A percentile compares a stretch with the other conserved stretches of the same genome.
Evolutionary conservation across 2,797 vertebrate genomes (phyloP).

Genomic region (Siniperca scherzeri): DNA sequence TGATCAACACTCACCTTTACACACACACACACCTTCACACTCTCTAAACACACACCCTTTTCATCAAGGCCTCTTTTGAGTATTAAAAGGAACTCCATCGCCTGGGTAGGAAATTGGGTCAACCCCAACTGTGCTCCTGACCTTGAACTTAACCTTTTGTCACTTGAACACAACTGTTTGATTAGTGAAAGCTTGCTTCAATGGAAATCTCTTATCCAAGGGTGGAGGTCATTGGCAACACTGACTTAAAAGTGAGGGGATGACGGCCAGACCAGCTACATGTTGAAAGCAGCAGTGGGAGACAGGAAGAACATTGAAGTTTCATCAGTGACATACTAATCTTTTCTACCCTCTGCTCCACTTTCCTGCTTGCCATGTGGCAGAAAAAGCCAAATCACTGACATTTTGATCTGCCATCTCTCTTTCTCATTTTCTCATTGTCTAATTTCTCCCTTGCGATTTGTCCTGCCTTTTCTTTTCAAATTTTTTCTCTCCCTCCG

Average conservation of each 20-base stretch:
- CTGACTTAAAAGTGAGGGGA: conserved; percentile 12
- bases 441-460: conserved; percentile 20
- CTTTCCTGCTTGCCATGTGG: conserved; percentile 12
- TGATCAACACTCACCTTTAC: background rate
- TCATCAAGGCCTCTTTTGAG: background rate
- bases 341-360: conserved; percentile 6
- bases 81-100: background rate
- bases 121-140: background rate
- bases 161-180: conserved; percentile 9
- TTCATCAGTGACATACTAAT: background rate
- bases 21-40: conserved; percentile 5
- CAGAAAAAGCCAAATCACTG: conserved; percentile 31
- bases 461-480: background rate
- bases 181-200: conserved; percentile 5
- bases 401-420: conserved; percentile 35
- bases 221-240: conserved; percentile 9
- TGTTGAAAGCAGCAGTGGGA: background rate
- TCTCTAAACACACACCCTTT: background rate
- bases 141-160: conserved; percentile 8
- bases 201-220: conserved; percentile 11
- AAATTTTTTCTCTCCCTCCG: background rate
- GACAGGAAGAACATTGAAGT: background rate
- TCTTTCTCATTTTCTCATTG: conserved; percentile 25
- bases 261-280: background rate
- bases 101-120: conserved; percentile 1